Evolutionary conservation across 2,888 invertebrate genomes (phyloP).

Genomic region (Dermolepida albohirtum): DNA sequence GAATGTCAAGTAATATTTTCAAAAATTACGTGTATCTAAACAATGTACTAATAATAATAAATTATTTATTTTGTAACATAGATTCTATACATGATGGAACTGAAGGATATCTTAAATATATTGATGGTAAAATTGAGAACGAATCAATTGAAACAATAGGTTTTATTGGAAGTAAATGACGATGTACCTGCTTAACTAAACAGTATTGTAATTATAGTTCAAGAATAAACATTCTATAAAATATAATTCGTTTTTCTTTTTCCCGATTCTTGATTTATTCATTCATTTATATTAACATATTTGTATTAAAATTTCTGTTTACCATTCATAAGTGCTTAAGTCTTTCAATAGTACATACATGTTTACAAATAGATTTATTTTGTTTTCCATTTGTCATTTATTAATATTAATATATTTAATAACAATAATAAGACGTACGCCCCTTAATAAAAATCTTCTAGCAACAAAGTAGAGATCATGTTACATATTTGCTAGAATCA

Average conservation of each 20-base stretch:
- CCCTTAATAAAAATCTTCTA: no score
- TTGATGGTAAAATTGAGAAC: neutral
- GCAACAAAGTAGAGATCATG: no score
- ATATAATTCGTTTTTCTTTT: neutral
- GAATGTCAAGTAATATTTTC: conserved; percentile 2
- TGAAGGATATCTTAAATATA: neutral
- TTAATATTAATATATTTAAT: no score
- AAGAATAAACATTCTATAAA: conserved; percentile 22
- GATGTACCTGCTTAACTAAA: conserved; percentile 48
- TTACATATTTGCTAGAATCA: no score
- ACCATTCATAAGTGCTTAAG: no score
- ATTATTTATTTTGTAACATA: conserved; percentile 6
- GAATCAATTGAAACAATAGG: conserved; percentile 17
- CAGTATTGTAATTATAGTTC: conserved; percentile 44
- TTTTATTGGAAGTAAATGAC: conserved; percentile 41
- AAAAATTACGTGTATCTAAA: neutral
- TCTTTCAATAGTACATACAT: no score
- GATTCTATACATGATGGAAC: neutral
- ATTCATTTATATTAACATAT: no score
- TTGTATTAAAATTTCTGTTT: no score
- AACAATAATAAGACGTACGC: no score
- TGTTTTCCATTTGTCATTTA: no score
- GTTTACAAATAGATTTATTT: no score
- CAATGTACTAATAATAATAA: neutral
- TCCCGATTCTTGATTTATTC: no score